Base-by-base conservation (phyloP, 2,113 vertebrate species). In the Ophthalmolycus amberensis region DNA sequence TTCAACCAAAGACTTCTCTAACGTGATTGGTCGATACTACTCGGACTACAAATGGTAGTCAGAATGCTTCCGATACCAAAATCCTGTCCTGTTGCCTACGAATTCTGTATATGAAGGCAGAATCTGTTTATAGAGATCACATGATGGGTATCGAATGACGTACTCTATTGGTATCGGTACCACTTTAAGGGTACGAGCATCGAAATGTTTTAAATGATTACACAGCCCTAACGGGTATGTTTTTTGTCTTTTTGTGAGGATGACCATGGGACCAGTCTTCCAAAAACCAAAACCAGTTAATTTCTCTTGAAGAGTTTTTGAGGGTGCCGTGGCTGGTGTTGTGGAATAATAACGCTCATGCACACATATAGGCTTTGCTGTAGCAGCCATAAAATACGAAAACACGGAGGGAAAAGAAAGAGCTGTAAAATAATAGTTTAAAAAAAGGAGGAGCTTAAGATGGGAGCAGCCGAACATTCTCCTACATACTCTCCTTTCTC, bases 401-500 rank as follows among this genome's bases (percentile, higher is more conserved):
- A 63, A 22, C 48, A 67, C n/a, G 1, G 5, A 34, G 20, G 11
- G 6, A 22, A 46, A 50, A 48, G 18, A 38, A 60, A 18, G 2
- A 44, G 5, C 15, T 37, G 14, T 5, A 18, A 67, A 74, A 59
- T 29, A n/a, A 37, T 25, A 34, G 9, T 65, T 54, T 0, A 10
- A 46, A 46, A 76, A 62, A 38, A 86, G 58, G 70, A 77, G 40
- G 62, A 79, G 72, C 48, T 75, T 76, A n/a, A 72, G 15, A n/a
- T 27, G 7, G 18, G 50, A 75, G 10, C 22, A 60, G 50, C 10
- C 56, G 64, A 46, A 42, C 50, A 37, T 46, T 38, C n/a, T n/a
- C n/a, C 73, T 74, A 80, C 42, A 15, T 63, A 40, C 50, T 74
- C 72, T 84, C 50, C 69, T 73, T 65, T 83, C 70, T 87, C 67